Base-by-base conservation (phyloP, 2,797 vertebrate species). In the Zenarchopterus dispar region DNA sequence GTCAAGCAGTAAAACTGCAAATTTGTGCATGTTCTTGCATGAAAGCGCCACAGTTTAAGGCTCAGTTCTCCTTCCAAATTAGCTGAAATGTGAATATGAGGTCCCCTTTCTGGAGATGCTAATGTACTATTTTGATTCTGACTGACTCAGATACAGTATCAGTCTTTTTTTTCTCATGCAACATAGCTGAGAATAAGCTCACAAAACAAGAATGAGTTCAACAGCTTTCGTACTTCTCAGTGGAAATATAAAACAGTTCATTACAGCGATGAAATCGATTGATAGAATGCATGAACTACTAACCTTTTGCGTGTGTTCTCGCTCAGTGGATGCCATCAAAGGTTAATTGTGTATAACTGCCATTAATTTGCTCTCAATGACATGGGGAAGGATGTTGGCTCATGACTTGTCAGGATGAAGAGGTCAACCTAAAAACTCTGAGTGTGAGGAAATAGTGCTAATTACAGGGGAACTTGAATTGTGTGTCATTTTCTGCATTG, bases 311-410 rank as follows among this genome's bases (percentile, higher is more conserved):
- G 52, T 85, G 85, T 75, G 77, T 28, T 60, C 78, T 73, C 84
- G 70, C 70, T 88, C 81, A 80, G 53, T 64, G 56, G 75, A 71
- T 83, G 81, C 85, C 83, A 75, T 84, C 75, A 86, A 80, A 90
- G 90, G 90, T 92, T 93, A 92, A 90, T 90, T 90, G 84, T 86
- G 82, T 87, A 86, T 90, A 91, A 88, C 84, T 52, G 77, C 48
- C 62, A 52, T 87, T 90, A 88, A 90, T 91, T 83, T 86, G 83
- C 84, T 86, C 81, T 85, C 78, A 86, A 86, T 85, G 80, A 90
- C 78, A 73, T 64, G 48, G 76, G 65, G 82, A 80, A 73, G 81
- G 11, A 81, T 82, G 66, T 82, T 69, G 75, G 67, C 71, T 84
- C 70, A 65, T 80, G 85, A 80, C 84, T 80, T 78, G 80, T 81